These are phyloP conservation scores for Thyatira batis DNA, from an alignment of 2,888 invertebrate genomes.

Conservation along the genomic window DNA sequence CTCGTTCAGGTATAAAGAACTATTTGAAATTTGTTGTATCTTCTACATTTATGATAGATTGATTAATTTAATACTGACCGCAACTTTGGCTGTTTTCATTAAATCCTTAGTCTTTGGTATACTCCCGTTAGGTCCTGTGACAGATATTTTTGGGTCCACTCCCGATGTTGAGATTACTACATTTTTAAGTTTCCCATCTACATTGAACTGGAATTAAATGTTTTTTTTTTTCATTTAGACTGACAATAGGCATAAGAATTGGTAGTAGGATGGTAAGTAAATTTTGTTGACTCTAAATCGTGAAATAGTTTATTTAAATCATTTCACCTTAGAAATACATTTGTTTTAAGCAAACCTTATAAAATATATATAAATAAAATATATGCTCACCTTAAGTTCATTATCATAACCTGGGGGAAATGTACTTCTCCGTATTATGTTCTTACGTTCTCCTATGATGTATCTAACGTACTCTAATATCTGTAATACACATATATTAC, in stretches of 20 bases:
- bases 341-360: too few relatives aligned
- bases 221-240: background rate
- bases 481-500: constrained; percentile 23
- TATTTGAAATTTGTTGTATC: too few relatives aligned
- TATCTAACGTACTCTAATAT: constrained; percentile 43
- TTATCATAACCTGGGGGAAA: constrained; percentile 29
- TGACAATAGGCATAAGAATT: too few relatives aligned
- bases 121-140: constrained; percentile 39
- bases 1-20: too few relatives aligned
- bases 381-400: constrained; percentile 39
- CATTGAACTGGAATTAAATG: constrained; percentile 38
- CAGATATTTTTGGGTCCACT: constrained; percentile 20
- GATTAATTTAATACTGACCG: constrained; percentile 32
- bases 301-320: too few relatives aligned
- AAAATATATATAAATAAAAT: background rate
- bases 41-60: too few relatives aligned
- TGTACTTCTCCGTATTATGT: constrained; percentile 15
- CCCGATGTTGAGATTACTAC: constrained; percentile 45
- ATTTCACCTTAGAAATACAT: too few relatives aligned
- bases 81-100: constrained; percentile 21
- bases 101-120: constrained; percentile 23
- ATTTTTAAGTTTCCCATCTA: constrained; percentile 39
- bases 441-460: constrained; percentile 33
- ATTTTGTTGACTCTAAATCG: too few relatives aligned
- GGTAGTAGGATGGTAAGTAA: too few relatives aligned